Evolutionary conservation across 2,888 invertebrate species (phyloP), one percentile per base, ranked within the genome.

Genomic region (Cryptocheilus praepositus): DNA sequence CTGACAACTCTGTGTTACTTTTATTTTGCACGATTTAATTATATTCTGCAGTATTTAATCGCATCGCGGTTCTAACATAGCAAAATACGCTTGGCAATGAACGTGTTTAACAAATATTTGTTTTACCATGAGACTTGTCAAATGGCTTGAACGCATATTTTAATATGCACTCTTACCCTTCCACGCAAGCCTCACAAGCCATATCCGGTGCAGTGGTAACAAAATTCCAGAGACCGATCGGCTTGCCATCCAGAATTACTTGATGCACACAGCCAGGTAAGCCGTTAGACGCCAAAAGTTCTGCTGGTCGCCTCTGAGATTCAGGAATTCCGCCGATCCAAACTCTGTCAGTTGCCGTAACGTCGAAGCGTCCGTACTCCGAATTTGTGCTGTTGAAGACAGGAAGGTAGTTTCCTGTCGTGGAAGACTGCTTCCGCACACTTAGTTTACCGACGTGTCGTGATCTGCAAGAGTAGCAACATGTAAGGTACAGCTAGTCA

Each of bases 171-270:
- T n/a, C 61, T 77, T 84, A 93, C 94, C 95, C 94, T 83, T 94
- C 93, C 55, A 93, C 92, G 74, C 95, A 95, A 0, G 95, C 95
- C 21, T 91, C 91, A 81, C 96, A 97, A n/a, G 91, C 91, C 2
- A 92, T 91, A 2, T 90, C 90, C 3, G 91, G 91, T 0, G 92
- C 91, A 60, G 93, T 94, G 0, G 91, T 90, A 0, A 91, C 89
- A 86, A 97, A 98, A 89, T 97, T 95, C 96, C 96, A 98, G 11
- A 98, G 90, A 0, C 98, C 98, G 49, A 98, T 89, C 0, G 93
- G 93, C 61, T 92, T 91, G 25, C 94, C 94, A 85, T 98, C 96
- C 13, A 95, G 90, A 73, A 92, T 91, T 0, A 98, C 90, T 75
- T 95, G 94, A 85, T 96, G 95, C 8, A 98, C 90, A 74, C 97